Evolutionary conservation across 2,888 invertebrate genomes (phyloP), one percentile per base, ranked within the genome.

Genomic region (Amphipyra berbera): DNA sequence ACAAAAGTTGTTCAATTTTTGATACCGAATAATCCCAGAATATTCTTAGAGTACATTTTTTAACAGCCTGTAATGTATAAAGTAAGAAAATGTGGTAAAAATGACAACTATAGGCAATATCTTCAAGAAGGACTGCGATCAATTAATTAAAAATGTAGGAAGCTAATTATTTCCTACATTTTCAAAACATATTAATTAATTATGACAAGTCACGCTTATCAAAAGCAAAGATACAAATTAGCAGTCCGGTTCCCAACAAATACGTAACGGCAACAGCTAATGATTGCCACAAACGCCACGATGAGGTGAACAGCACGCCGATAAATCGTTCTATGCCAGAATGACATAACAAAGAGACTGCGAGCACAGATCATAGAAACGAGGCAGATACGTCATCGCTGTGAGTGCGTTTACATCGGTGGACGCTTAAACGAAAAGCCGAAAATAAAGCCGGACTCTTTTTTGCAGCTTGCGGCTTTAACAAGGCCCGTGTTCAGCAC

Each of bases 281-380:
- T 76, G 75, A 75, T 75, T 76, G 60, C 70, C 57, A 78, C 76
- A 82, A 74, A 74, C 63, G 52, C 63, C 63, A 58, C 63, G 57
- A 63, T 71, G 70, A 74, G 63, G 70, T 74, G 63, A 81, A 79
- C 77, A 74, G 75, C 61, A 60, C 52, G 66, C 75, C 82, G 80
- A 89, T 90, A 90, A 90, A 89, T 90, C 83, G 69, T 81, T 76
- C 73, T 71, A 65, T 75, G 81, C 68, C 77, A 79, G 82, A 80
- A 83, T 87, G 90, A 86, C 88, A 86, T 83, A 85, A 88, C 88
- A 89, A 89, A 86, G 72, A 74, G n/a, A n/a, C 47, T 71, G 14
- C 52, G 58, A 35, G 55, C 48, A 7, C 4, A 49, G 74, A 71
- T 68, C 47, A 7, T 35, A 55, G 74, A 71, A 71, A 42, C 54